Conservation (phyloP, 2,797 vertebrate species). For the Epinephelus malabaricus region DNA sequence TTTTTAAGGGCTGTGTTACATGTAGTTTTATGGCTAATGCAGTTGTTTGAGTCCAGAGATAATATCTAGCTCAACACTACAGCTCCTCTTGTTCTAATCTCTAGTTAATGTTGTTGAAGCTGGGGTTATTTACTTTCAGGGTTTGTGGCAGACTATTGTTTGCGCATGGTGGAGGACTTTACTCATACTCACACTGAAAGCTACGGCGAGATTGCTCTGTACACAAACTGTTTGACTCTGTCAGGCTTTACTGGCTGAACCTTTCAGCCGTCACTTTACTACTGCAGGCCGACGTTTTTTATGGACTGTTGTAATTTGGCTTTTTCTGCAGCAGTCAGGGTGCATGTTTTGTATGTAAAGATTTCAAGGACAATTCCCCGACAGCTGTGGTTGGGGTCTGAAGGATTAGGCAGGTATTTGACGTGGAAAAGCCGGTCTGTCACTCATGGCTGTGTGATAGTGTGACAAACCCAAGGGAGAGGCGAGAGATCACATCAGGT, state of each 20-base stretch:
- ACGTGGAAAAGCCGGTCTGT: background rate
- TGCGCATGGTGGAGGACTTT: slow-evolving; percentile 86
- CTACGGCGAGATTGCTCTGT: slow-evolving; percentile 72
- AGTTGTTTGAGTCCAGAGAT: slow-evolving; percentile 21
- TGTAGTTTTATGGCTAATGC: background rate
- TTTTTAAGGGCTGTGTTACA: slow-evolving; percentile 1
- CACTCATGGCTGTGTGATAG: background rate
- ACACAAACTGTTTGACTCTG: slow-evolving; percentile 72
- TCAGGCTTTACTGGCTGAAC: slow-evolving; percentile 47
- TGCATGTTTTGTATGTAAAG: slow-evolving; percentile 8
- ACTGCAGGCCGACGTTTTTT: background rate
- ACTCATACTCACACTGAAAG: slow-evolving; percentile 73
- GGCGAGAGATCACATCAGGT: slow-evolving; percentile 27
- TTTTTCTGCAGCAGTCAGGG: slow-evolving; percentile 1
- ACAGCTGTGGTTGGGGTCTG: slow-evolving; percentile 21
- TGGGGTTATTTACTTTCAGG: slow-evolving; percentile 82
- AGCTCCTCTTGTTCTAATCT: slow-evolving; percentile 47
- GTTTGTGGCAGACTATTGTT: slow-evolving; percentile 80
- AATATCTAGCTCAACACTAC: background rate
- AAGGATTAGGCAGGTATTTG: slow-evolving; percentile 9
- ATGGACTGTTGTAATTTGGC: background rate
- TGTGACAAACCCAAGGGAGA: slow-evolving; percentile 13
- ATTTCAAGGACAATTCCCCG: background rate
- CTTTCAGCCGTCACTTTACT: slow-evolving; percentile 38
- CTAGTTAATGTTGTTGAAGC: slow-evolving; percentile 39